phyloP scores from a whole-genome alignment of 1,140 invertebrate genomes.

The Drosophila setifemur region DNA sequence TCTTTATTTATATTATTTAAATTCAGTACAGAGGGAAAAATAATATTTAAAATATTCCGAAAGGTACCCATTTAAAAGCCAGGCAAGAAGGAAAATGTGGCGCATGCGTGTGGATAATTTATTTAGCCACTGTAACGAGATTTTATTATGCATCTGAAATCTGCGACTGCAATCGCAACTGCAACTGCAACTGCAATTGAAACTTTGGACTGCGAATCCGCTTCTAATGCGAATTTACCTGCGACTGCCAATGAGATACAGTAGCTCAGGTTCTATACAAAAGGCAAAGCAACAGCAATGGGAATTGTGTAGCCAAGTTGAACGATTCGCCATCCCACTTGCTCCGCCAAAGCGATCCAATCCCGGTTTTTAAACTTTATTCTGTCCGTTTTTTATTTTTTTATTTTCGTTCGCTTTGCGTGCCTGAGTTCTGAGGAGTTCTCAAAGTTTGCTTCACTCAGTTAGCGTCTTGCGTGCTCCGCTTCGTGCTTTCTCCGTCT shows the following conservation, averaged over 20 bases:
- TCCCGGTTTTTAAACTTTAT: conserved; percentile 3
- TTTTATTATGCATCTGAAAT: conserved; percentile 35
- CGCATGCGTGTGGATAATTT: conserved; percentile 41
- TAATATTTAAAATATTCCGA: neutral
- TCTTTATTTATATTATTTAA: neutral
- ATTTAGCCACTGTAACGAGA: conserved; percentile 3
- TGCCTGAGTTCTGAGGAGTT: conserved; percentile 46
- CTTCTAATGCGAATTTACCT: conserved; percentile 47
- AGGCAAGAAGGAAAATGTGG: conserved; percentile 15
- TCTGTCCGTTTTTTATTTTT: neutral
- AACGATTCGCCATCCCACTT: conserved; percentile 35
- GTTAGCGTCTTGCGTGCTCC: conserved; percentile 11
- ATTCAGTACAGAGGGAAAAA: neutral
- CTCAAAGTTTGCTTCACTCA: conserved; percentile 60
- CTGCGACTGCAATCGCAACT: conserved; percentile 13
- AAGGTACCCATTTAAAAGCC: neutral
- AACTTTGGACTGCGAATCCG: conserved; percentile 40
- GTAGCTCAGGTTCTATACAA: conserved; percentile 9
- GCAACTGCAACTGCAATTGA: conserved; percentile 15
- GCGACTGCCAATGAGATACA: conserved; percentile 3
- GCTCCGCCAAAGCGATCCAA: conserved; percentile 12
- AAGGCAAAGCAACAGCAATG: conserved; percentile 26
- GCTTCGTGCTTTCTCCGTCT: conserved; percentile 27
- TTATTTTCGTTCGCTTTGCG: conserved; percentile 9
- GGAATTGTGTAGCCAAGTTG: conserved; percentile 60